These are phyloP conservation scores for Poecilia velifera DNA, from an alignment of 2,797 vertebrate genomes.

Conservation along the genomic window DNA sequence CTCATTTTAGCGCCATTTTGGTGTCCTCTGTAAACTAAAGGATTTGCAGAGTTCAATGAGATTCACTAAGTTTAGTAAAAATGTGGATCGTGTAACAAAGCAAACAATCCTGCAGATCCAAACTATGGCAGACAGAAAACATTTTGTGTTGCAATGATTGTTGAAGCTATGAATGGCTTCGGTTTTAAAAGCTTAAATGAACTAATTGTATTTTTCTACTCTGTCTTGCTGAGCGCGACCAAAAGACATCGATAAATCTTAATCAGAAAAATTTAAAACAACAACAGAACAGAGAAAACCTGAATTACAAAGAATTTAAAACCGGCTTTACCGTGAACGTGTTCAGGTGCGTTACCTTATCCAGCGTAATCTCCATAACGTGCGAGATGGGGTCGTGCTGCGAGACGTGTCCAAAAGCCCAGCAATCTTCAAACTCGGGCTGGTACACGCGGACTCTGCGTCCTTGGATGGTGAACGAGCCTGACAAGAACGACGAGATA, in stretches of 20 bases:
- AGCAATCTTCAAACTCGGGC: constrained; percentile 92
- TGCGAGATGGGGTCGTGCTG: constrained; percentile 93
- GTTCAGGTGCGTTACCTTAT: constrained; percentile 83
- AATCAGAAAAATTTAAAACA: neutral
- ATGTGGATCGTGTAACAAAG: neutral
- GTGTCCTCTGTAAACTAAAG: neutral
- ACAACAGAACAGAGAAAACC: too few relatives aligned
- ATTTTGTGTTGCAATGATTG: neutral
- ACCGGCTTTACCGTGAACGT: neutral
- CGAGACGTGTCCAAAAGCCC: constrained; percentile 90
- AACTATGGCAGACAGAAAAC: neutral
- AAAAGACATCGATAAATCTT: neutral
- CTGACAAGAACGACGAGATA: constrained; percentile 65
- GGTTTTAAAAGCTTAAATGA: neutral
- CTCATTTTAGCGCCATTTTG: neutral
- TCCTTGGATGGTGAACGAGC: constrained; percentile 94
- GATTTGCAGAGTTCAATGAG: neutral
- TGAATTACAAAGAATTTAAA: neutral
- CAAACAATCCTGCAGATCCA: neutral
- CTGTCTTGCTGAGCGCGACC: neutral
- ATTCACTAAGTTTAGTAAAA: neutral
- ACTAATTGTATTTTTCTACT: neutral
- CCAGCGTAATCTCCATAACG: constrained; percentile 94
- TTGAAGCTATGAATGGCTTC: neutral
- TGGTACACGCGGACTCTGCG: constrained; percentile 95